Base-by-base conservation (phyloP, 2,797 vertebrate species). In the Premnoplex brunnescens region DNA sequence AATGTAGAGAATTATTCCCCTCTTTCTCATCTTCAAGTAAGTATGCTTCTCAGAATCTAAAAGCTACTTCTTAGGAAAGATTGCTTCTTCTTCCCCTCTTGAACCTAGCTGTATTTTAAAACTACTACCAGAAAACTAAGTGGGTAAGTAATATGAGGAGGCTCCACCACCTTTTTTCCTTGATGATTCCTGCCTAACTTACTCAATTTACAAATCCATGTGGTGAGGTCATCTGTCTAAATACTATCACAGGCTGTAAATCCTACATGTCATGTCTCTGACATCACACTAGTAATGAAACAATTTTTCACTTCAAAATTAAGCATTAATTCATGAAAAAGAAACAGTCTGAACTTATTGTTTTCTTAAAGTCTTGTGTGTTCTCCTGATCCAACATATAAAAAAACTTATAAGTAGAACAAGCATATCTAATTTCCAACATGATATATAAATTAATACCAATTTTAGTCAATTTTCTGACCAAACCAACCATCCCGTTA, bases 31-130 rank as follows among this genome's bases (percentile, higher is more conserved):
- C 8, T 7, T 89, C 85, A 97, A 96, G 84, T 73, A 54, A 73
- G 43, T 26, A 27, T 81, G 39, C 79, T 93, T 86, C 87, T 54
- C 78, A 81, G 89, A 94, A 93, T 89, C 95, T 91, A 79, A 95
- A 76, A 91, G 77, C 59, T 80, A 43, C 28, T 86, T 97, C 93
- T 92, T 80, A 87, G 84, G 91, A 91, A 97, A 95, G 73, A 85
- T 21, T 44, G 43, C 27, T 90, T 83, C 93, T 91, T 37, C 56
- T 68, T 86, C 77, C 43, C 32, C 44, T 81, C 76, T 54, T 72
- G 48, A 96, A 92, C 59, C 49, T 52, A 79, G 83, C 37, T 94
- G 39, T 55, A 72, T 23, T 68, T 85, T 74, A 78, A 59, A 95
- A 75, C 18, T 20, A 26, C 48, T 76, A 39, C n/a, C 0, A 2